phyloP scores from a whole-genome alignment of 35 echinoderm and acorn worm genomes.

The Lytechinus pictus region DNA sequence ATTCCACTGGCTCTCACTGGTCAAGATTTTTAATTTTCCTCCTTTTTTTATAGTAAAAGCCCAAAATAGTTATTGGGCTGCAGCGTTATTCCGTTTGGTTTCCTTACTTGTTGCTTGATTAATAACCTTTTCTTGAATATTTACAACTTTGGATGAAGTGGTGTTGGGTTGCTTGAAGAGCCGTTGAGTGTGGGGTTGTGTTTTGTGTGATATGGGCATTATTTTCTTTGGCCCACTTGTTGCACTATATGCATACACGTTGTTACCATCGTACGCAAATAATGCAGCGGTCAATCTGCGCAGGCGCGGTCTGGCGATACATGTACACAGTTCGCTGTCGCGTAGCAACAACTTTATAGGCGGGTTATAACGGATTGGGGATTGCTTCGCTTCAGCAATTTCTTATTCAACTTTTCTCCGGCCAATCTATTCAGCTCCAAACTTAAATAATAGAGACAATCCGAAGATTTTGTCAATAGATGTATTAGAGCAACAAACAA shows the following conservation, averaged over 20 bases:
- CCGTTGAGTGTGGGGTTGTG: background rate
- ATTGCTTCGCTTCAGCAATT: conserved; percentile 24
- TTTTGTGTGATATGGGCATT: background rate
- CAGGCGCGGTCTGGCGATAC: conserved; percentile 1
- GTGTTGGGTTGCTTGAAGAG: conserved; percentile 14
- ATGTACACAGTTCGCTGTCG: conserved; percentile 22
- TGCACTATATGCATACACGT: conserved; percentile 7
- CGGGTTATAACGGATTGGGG: background rate
- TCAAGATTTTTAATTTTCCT: background rate
- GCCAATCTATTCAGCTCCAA: background rate
- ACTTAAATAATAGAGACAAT: background rate
- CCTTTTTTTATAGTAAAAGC: background rate
- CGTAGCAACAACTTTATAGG: conserved; percentile 21
- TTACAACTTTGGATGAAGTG: conserved; percentile 6
- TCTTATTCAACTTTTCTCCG: background rate
- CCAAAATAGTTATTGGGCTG: background rate
- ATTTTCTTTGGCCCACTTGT: conserved; percentile 24
- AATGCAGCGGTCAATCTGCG: conserved; percentile 25
- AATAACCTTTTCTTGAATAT: background rate
- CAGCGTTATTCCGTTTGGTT: background rate
- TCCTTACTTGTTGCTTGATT: background rate
- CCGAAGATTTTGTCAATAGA: background rate
- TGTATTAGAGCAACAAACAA: background rate
- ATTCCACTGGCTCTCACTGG: background rate
- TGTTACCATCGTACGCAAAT: conserved; percentile 36